These are phyloP conservation scores for Drosophila tropicalis DNA, from an alignment of 1,140 invertebrate species.

Conservation along the genomic window DNA sequence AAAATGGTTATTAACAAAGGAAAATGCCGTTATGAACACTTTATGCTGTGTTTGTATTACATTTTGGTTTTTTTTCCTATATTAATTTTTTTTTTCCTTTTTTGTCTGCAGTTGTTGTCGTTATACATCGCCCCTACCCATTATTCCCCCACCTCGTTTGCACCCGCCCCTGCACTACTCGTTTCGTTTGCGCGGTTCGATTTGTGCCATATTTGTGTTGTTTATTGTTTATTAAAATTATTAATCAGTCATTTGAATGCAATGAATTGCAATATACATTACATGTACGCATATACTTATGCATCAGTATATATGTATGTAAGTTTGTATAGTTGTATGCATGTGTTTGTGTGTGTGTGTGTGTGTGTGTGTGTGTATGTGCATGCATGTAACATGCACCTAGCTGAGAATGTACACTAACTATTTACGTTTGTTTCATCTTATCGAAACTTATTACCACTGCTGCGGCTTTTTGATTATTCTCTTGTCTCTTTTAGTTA, in stretches of 20 bases:
- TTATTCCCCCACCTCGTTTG: background rate
- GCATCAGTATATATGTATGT: conserved; percentile 13
- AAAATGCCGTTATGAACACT: conserved; percentile 52
- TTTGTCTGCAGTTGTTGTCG: conserved; percentile 15
- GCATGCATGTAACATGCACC: background rate
- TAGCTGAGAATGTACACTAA: conserved; percentile 5
- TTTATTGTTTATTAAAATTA: conserved; percentile 79
- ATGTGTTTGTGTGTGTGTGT: conserved; percentile 15
- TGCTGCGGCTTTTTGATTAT: background rate
- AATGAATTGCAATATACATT: conserved; percentile 67
- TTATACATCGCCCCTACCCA: background rate
- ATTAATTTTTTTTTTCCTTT: background rate
- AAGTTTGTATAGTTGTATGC: conserved; percentile 5
- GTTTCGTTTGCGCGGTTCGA: conserved; percentile 4
- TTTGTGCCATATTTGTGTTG: conserved; percentile 36
- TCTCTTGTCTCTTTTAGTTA: no score
- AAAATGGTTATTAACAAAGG: conserved; percentile 15
- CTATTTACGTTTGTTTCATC: conserved; percentile 31
- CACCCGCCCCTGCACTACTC: background rate
- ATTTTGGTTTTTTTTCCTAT: conserved; percentile 11
- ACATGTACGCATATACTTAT: conserved; percentile 30
- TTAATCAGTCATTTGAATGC: conserved; percentile 83
- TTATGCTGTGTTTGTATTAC: conserved; percentile 33
- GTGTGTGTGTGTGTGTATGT: conserved; percentile 14
- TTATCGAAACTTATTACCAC: background rate